A percentile compares a stretch with the other conserved stretches of the same genome.
These are phyloP conservation scores for Zaprionus africanus DNA, from an alignment of 1,140 invertebrate genomes.

Conservation along the genomic window DNA sequence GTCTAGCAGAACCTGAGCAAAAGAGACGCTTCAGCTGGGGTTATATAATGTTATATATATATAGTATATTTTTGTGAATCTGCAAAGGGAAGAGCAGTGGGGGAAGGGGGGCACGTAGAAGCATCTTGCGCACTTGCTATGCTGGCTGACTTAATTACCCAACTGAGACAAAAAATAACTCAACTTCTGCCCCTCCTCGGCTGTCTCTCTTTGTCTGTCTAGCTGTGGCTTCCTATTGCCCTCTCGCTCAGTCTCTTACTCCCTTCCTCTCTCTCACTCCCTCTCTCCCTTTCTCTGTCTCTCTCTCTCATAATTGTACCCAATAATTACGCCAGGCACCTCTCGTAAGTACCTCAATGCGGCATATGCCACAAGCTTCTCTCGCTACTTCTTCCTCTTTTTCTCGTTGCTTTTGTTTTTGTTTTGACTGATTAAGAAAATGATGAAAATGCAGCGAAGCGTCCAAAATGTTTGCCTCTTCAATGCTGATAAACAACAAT, in stretches of 20 bases:
- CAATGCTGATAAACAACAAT: constrained; percentile 57
- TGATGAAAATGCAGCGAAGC: constrained; percentile 73
- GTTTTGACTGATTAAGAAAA: constrained; percentile 75
- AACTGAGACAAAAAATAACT: constrained; percentile 34
- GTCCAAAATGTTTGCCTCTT: constrained; percentile 53
- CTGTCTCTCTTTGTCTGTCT: not conserved
- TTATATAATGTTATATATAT: constrained; percentile 57
- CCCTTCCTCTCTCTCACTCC: not conserved
- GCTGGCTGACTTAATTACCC: constrained; percentile 63
- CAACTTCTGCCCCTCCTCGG: not conserved
- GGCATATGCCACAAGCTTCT: constrained; percentile 29
- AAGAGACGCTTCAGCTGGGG: constrained; percentile 19
- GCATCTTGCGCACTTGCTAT: constrained; percentile 65
- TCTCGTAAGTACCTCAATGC: constrained; percentile 6
- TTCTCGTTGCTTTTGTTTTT: constrained; percentile 33
- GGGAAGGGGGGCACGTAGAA: not conserved
- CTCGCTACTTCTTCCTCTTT: constrained; percentile 1
- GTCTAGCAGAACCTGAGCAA: constrained; percentile 29
- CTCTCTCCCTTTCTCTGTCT: not conserved
- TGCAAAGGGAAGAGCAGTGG: not conserved
- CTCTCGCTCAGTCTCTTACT: not conserved
- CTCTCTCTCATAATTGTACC: constrained; percentile 8
- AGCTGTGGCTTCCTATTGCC: not conserved
- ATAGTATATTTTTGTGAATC: constrained; percentile 1
- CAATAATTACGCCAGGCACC: constrained; percentile 59